Evolutionary conservation across 2,113 vertebrate species (phyloP).

Genomic region (Vidua chalybeata): DNA sequence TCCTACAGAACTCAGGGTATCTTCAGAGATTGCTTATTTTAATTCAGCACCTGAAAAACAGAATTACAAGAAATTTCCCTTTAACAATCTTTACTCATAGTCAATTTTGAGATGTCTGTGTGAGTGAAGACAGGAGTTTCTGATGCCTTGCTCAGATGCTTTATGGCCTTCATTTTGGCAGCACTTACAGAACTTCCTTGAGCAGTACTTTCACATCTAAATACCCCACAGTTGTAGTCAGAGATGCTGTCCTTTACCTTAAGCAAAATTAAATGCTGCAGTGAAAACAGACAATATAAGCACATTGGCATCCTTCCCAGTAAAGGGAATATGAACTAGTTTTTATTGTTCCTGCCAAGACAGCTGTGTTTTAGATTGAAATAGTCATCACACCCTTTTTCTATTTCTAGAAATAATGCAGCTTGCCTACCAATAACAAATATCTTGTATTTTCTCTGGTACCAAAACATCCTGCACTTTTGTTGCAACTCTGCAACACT

Average conservation of each 20-base stretch:
- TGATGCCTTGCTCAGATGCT: constrained; percentile 47
- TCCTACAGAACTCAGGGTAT: not conserved
- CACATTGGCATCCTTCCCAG: constrained; percentile 16
- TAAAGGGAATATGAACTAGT: constrained; percentile 36
- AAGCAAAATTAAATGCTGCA: constrained; percentile 60
- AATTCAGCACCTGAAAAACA: not conserved
- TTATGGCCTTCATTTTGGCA: constrained; percentile 63
- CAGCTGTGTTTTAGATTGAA: constrained; percentile 42
- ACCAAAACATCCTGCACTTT: not conserved
- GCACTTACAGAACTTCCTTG: constrained; percentile 59
- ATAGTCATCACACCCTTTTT: constrained; percentile 26
- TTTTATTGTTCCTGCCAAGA: constrained; percentile 42
- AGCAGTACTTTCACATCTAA: constrained; percentile 52
- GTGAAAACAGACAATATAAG: constrained; percentile 44
- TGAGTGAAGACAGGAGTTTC: constrained; percentile 40
- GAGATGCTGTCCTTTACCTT: constrained; percentile 51
- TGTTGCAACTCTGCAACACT: not conserved
- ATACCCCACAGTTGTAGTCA: constrained; percentile 12
- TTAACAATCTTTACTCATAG: constrained; percentile 33
- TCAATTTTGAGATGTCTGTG: constrained; percentile 44
- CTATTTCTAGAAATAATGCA: constrained; percentile 55
- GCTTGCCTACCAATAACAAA: constrained; percentile 37
- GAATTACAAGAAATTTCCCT: constrained; percentile 28
- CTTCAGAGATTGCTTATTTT: not conserved
- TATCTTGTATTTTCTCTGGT: constrained; percentile 2